Conservation (phyloP, 1,140 invertebrate species). For the Cotesia vestalis region DNA sequence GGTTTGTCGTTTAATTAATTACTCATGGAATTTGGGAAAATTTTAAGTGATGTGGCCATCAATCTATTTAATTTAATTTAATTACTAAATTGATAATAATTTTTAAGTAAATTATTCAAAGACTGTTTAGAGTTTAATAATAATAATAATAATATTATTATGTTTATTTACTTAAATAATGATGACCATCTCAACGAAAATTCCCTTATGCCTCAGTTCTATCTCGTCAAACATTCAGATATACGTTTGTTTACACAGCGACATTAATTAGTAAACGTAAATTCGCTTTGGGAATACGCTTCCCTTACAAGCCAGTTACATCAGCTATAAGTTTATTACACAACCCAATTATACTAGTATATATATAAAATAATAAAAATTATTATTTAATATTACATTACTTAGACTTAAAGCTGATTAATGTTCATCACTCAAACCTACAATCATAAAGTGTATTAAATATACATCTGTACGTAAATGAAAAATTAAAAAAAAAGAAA, state of each 20-base stretch:
- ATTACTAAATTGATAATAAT: neutral
- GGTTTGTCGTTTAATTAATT: conserved; percentile 57
- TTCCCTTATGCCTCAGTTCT: neutral
- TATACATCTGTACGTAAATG: neutral
- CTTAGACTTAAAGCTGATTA: no score
- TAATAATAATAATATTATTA: neutral
- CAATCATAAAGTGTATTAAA: neutral
- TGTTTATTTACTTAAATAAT: neutral
- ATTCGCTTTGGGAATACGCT: conserved; percentile 9
- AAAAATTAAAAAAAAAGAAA: neutral
- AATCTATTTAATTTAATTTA: neutral
- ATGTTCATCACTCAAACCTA: no score
- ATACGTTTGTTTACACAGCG: neutral
- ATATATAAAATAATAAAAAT: neutral
- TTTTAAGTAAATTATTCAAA: neutral
- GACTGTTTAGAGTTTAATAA: neutral
- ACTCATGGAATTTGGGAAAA: conserved; percentile 39
- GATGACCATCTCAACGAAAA: conserved; percentile 9
- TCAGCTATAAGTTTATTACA: conserved; percentile 15
- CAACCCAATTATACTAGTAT: conserved; percentile 1
- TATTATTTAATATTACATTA: no score
- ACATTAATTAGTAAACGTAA: conserved; percentile 17
- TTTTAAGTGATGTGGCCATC: neutral
- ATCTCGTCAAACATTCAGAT: conserved; percentile 7
- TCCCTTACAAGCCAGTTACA: neutral